A percentile compares a stretch with the other conserved stretches of the same genome.
Conservation (phyloP, 2,113 vertebrate species). For the Ceuthmochares aereus region DNA sequence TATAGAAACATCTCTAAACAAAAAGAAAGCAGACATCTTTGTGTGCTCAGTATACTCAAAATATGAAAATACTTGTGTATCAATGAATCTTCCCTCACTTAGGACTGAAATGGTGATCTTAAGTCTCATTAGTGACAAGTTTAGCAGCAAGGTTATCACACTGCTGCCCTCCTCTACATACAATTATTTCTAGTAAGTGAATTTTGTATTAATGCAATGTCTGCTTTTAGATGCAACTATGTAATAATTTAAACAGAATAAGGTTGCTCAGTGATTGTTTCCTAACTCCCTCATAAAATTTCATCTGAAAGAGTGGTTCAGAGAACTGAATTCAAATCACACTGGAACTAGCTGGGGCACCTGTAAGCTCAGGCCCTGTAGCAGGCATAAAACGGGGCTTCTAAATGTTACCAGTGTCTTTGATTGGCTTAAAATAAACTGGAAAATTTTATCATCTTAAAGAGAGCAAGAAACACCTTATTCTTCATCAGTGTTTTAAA, state of each 20-base stretch:
- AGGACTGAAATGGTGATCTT: neutral
- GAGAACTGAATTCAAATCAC: neutral
- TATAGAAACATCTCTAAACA: neutral
- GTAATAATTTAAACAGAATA: slow-evolving; percentile 55
- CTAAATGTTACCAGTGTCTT: neutral
- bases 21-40: slow-evolving; percentile 9
- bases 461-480: neutral
- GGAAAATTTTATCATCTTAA: neutral
- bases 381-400: neutral
- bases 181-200: slow-evolving; percentile 5
- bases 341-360: neutral
- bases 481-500: neutral
- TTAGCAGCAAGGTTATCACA: neutral
- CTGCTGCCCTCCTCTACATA: neutral
- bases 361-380: neutral
- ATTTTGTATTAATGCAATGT: slow-evolving; percentile 52
- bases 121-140: neutral
- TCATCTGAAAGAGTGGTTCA: slow-evolving; percentile 16
- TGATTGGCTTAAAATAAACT: neutral
- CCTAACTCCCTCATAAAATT: neutral
- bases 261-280: slow-evolving; percentile 45
- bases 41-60: neutral
- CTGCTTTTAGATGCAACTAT: slow-evolving; percentile 66
- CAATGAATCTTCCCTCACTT: neutral
- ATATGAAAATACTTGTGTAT: neutral